A percentile compares a stretch with the other conserved stretches of the same genome.
phyloP scores from a whole-genome alignment of 2,888 invertebrate genomes.

The Drosophila bunnanda region DNA sequence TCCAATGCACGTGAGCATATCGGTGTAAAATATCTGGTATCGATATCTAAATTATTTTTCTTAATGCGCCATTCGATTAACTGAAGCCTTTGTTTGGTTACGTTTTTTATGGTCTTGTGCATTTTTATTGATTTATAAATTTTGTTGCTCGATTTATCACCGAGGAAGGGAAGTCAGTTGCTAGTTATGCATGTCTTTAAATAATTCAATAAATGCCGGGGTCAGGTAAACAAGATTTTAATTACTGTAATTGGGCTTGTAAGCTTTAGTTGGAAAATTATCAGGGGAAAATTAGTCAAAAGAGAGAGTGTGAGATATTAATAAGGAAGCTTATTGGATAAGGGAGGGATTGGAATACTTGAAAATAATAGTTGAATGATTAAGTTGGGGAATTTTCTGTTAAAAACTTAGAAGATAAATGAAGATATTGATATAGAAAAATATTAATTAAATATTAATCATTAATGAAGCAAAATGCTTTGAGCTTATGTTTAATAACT shows the following conservation, averaged over 20 bases:
- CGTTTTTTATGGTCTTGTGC: conserved; percentile 28
- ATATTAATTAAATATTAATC: neutral
- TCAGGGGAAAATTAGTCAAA: neutral
- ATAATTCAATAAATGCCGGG: conserved; percentile 21
- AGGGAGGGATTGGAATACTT: neutral
- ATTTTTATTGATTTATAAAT: conserved; percentile 30
- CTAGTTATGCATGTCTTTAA: conserved; percentile 1
- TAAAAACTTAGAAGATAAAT: neutral
- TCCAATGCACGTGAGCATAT: conserved; percentile 51
- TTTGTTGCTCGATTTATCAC: conserved; percentile 31
- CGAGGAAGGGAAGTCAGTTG: conserved; percentile 23
- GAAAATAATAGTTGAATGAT: neutral
- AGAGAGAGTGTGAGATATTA: neutral
- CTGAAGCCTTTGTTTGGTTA: conserved; percentile 17
- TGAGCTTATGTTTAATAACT: no score
- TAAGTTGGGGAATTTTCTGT: neutral
- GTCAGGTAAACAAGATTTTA: conserved; percentile 16
- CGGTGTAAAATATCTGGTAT: conserved; percentile 8
- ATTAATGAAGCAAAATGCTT: neutral
- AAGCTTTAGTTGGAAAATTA: neutral
- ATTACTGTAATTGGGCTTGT: conserved; percentile 19
- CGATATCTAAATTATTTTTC: conserved; percentile 8
- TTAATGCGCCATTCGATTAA: conserved; percentile 33
- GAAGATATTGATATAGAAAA: neutral
- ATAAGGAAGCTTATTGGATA: neutral